These are phyloP conservation scores for Condylostylus longicornis DNA, from an alignment of 1,140 invertebrate genomes.

Conservation along the genomic window DNA sequence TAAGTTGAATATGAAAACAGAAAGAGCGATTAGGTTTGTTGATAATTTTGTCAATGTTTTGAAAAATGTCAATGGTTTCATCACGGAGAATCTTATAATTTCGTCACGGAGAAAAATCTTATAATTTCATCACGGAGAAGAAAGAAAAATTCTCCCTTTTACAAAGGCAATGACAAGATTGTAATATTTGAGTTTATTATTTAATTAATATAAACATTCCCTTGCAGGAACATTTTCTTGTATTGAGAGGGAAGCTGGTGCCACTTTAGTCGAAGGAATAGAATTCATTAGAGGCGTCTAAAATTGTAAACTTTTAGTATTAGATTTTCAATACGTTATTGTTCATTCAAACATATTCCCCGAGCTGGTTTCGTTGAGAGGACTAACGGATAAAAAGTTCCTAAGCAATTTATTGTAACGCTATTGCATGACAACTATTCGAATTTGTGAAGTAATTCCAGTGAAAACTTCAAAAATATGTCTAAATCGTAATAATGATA, in stretches of 20 bases:
- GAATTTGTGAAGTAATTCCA: too few species aligned
- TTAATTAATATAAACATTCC: too few species aligned
- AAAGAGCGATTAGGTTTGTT: conserved; percentile 40
- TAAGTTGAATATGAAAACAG: conserved; percentile 55
- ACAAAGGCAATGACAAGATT: conserved; percentile 44
- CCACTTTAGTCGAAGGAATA: conserved; percentile 45
- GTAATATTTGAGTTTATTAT: background rate
- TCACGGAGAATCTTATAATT: too few species aligned
- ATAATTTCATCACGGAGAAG: too few species aligned
- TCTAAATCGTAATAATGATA: too few species aligned
- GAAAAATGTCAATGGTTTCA: conserved; percentile 48
- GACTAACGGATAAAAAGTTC: conserved; percentile 58
- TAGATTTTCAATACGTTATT: conserved; percentile 58
- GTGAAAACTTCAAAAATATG: too few species aligned
- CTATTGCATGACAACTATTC: too few species aligned
- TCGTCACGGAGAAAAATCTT: too few species aligned
- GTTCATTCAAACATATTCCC: conserved; percentile 63
- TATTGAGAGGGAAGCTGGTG: conserved; percentile 51
- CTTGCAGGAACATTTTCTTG: conserved; percentile 35
- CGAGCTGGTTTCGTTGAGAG: conserved; percentile 54
- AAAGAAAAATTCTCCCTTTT: conserved; percentile 51
- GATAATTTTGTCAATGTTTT: conserved; percentile 45
- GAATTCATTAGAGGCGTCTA: conserved; percentile 60
- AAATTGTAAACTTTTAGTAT: conserved; percentile 45
- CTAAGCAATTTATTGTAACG: too few species aligned